Evolutionary conservation across 2,888 invertebrate species (phyloP).

Genomic region (Apodemia mormo): DNA sequence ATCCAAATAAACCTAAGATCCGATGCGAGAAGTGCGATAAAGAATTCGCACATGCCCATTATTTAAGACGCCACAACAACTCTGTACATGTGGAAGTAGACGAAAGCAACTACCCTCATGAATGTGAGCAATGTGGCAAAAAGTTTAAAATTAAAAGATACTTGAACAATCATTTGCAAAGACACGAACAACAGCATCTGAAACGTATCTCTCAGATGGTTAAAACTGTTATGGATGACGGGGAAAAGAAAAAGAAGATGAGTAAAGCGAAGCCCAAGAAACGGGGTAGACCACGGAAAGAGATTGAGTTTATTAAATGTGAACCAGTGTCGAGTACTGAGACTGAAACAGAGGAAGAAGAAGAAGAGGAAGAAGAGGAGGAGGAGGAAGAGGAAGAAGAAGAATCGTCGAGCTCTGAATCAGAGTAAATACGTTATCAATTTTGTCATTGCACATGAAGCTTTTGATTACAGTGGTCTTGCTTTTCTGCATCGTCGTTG

Average conservation of each 20-base stretch:
- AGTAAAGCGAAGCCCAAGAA: constrained; percentile 50
- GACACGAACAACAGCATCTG: constrained; percentile 73
- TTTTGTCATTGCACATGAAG: not conserved
- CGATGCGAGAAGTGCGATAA: constrained; percentile 71
- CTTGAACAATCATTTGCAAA: constrained; percentile 64
- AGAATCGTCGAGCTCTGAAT: not conserved
- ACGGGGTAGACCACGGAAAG: constrained; percentile 43
- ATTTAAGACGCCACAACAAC: constrained; percentile 62
- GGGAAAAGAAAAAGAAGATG: constrained; percentile 45
- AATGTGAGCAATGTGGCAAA: constrained; percentile 69
- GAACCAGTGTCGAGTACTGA: constrained; percentile 68
- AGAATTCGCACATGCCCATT: constrained; percentile 71
- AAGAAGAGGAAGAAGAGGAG: constrained; percentile 30
- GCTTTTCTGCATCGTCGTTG: not conserved
- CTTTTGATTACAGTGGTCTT: not conserved
- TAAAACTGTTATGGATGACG: constrained; percentile 66
- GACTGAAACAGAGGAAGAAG: constrained; percentile 46
- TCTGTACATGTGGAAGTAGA: constrained; percentile 67
- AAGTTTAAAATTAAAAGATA: constrained; percentile 72
- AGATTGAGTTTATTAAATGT: constrained; percentile 74
- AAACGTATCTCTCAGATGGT: constrained; percentile 72
- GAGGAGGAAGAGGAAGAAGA: not conserved
- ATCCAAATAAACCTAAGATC: constrained; percentile 65
- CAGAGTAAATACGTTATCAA: not conserved
- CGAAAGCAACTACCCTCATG: constrained; percentile 63